Evolutionary conservation across 2,113 vertebrate genomes (phyloP), one percentile per base, ranked within the genome.

Genomic region (Gasterosteus aculeatus): DNA sequence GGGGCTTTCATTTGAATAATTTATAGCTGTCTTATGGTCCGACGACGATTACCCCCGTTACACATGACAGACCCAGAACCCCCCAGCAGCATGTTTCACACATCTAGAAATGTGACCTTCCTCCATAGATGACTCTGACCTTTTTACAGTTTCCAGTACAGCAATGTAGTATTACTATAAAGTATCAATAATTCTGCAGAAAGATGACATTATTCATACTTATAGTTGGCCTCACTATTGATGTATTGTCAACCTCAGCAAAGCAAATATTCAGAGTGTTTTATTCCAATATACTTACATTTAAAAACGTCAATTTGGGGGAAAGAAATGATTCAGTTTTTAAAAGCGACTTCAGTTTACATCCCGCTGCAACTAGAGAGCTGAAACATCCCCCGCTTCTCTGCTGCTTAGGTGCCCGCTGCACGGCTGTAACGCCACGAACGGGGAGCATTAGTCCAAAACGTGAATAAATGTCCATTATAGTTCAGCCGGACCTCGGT

Each of bases 1-100:
- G 78, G 49, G 73, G 62, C 75, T 1, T 47, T 66, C 35, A 8
- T 19, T 81, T 90, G 7, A 87, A 88, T 91, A 60, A 87, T 86
- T 83, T 19, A 88, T 85, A 33, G 69, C 6, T 38, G 49, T 77
- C 26, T 38, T 73, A 41, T 74, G 82, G 29, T 82, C 64, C 60
- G 80, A 84, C 70, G 62, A 9, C 59, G 73, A 59, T 33, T 56
- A 59, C 4, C n/a, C 33, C 51, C 51, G 51, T 12, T 9, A 54
- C 59, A 51, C 44, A 49, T 2, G 29, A 59, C 62, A 38, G 0
- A 57, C 22, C 29, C 41, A n/a, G 15, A 39, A 35, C 42, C 14
- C 14, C n/a, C 33, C 42, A 42, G 5, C 26, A 73, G 63, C 10
- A 4, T 19, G 3, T 35, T 39, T 4, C 19, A 18, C n/a, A 68